Evolutionary conservation across 2,888 invertebrate genomes (phyloP).

Genomic region (Caenorhabditis doughertyi): DNA sequence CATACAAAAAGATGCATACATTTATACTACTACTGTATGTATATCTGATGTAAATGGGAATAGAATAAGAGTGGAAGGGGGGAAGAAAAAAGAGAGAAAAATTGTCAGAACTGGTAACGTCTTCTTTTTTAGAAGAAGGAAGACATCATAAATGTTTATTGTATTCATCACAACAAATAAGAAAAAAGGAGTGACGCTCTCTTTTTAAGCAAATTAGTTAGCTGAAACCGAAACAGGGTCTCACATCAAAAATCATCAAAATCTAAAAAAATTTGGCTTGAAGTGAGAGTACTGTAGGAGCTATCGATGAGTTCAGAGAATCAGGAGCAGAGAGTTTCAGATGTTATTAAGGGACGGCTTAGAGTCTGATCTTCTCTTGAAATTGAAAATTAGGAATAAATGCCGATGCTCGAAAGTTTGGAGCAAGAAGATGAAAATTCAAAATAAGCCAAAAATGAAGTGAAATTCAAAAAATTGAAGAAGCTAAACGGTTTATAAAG

Average conservation of each 20-base stretch:
- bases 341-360: too few species aligned
- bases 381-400: too few species aligned
- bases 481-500: background rate
- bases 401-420: too few species aligned
- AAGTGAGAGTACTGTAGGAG: background rate
- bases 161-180: slow-evolving; percentile 51
- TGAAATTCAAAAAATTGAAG: slow-evolving; percentile 18
- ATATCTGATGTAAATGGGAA: slow-evolving; percentile 63
- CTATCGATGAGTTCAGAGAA: background rate
- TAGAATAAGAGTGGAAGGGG: slow-evolving; percentile 12
- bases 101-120: slow-evolving; percentile 60
- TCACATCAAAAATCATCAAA: slow-evolving; percentile 2
- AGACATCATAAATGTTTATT: slow-evolving; percentile 54
- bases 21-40: slow-evolving; percentile 36
- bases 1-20: slow-evolving; percentile 36
- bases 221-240: slow-evolving; percentile 37
- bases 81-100: slow-evolving; percentile 25
- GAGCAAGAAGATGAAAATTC: too few species aligned
- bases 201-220: slow-evolving; percentile 44
- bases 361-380: too few species aligned
- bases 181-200: slow-evolving; percentile 6
- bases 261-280: background rate
- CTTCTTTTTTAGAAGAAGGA: slow-evolving; percentile 42
- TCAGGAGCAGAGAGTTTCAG: too few species aligned
- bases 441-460: too few species aligned